Evolutionary conservation across 1,140 invertebrate species (phyloP), one percentile per base, ranked within the genome.

Genomic region (Temnothorax longispinosus): DNA sequence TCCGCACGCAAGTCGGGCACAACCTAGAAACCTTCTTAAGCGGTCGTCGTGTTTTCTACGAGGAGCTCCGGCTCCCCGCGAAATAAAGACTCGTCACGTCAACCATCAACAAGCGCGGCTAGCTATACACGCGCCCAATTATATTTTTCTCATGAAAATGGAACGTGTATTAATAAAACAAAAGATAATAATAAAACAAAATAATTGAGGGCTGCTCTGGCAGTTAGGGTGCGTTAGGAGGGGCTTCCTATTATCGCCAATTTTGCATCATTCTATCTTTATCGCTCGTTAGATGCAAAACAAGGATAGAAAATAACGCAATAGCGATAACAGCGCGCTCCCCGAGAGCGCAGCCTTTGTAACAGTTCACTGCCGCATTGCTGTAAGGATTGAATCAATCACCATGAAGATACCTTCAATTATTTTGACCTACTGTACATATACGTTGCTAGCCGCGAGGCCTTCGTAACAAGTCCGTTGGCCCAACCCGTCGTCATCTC

Each of bases 21-120:
- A 58, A 72, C 80, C 80, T 84, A 84, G 80, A 84, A 84, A 84
- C 69, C 80, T 75, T 47, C 27, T 84, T 84, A 27, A 44, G 18
- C 54, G 56, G n/a, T 60, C 54, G n/a, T 60, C 54, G 52, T 15
- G 15, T 75, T 60, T 44, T 74, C 54, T 35, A 47, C 13, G n/a
- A 75, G 21, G n/a, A 75, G 47, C 47, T 44, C 27, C 15, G 32
- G 5, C 35, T 82, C n/a, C 3, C 44, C 15, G 62, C 52, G 8
- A 38, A 54, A 74, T 47, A 18, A 50, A 75, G 27, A 84, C 21
- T 21, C n/a, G 67, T 82, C 41, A 58, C 15, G 27, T 54, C 32
- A 27, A 27, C 1, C 47, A 35, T 21, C 67, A 74, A 35, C 27
- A 60, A 47, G 13, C 3, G 38, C n/a, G 21, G 54, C 52, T 35